Evolutionary conservation across 1,140 invertebrate species (phyloP).

Genomic region (Drosophila burlai): DNA sequence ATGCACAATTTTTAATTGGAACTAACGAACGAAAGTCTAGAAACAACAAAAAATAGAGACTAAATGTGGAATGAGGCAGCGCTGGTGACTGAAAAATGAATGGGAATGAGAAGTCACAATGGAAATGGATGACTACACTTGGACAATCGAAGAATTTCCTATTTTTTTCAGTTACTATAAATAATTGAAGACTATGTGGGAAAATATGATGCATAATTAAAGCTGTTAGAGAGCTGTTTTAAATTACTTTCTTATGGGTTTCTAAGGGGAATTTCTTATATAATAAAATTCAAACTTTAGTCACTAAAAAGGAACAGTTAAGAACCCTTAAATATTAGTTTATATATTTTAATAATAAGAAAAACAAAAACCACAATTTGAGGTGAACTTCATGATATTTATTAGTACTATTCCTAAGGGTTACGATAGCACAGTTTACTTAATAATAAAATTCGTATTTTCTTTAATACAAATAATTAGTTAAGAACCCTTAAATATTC

Average conservation of each 20-base stretch:
- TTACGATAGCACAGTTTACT: no score
- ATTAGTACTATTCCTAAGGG: no score
- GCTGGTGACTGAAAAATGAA: background rate
- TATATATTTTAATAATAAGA: background rate
- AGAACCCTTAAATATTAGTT: background rate
- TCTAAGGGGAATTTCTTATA: background rate
- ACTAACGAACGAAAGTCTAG: slow-evolving; percentile 15
- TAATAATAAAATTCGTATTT: no score
- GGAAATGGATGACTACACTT: slow-evolving; percentile 8
- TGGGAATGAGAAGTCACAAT: background rate
- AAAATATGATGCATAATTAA: background rate
- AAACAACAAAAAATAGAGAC: background rate
- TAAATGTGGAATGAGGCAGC: slow-evolving; percentile 1
- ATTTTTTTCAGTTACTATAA: background rate
- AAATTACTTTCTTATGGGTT: background rate
- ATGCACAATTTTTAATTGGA: slow-evolving; percentile 43
- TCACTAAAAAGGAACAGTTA: background rate
- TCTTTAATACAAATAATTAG: no score
- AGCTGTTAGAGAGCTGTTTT: background rate
- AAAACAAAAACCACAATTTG: no score
- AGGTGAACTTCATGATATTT: no score
- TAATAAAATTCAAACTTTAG: background rate
- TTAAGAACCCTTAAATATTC: background rate
- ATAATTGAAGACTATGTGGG: background rate
- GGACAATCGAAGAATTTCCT: slow-evolving; percentile 11